Evolutionary conservation across 2,888 invertebrate species (phyloP).

Genomic region (Macrophya alboannulata): DNA sequence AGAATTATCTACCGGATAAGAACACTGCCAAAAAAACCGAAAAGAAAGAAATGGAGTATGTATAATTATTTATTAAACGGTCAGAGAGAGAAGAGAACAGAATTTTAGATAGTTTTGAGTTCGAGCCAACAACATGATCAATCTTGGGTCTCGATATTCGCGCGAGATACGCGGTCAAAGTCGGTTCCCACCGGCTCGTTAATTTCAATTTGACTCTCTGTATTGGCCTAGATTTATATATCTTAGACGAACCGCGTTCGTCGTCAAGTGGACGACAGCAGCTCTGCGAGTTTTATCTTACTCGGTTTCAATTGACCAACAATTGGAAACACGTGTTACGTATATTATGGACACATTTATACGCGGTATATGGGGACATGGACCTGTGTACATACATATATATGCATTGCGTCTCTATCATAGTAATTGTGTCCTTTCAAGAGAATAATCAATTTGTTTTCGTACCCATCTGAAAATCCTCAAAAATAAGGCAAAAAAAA

Average conservation of each 20-base stretch:
- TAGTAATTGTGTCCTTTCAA: neutral
- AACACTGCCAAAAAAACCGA: too few species aligned
- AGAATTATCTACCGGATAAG: neutral
- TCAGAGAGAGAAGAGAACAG: neutral
- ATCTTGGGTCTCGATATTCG: constrained; percentile 20
- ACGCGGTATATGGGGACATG: neutral
- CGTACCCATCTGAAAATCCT: too few species aligned
- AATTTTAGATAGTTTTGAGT: neutral
- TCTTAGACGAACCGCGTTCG: constrained; percentile 28
- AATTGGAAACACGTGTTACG: constrained; percentile 34
- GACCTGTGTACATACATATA: neutral
- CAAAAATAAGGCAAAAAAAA: too few species aligned
- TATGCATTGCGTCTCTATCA: neutral
- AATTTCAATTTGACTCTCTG: constrained; percentile 21
- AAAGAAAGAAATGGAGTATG: neutral
- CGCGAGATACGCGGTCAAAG: constrained; percentile 15
- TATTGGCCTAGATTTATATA: constrained; percentile 53
- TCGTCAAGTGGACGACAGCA: constrained; percentile 38
- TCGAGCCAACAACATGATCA: neutral
- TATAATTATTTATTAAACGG: neutral
- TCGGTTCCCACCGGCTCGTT: constrained; percentile 42
- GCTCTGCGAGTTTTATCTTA: constrained; percentile 30
- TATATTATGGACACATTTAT: neutral
- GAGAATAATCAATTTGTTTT: neutral
- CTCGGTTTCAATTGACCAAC: constrained; percentile 34